These are phyloP conservation scores for Sternarchorhynchus goeldii DNA, from an alignment of 2,797 vertebrate genomes.

Conservation along the genomic window DNA sequence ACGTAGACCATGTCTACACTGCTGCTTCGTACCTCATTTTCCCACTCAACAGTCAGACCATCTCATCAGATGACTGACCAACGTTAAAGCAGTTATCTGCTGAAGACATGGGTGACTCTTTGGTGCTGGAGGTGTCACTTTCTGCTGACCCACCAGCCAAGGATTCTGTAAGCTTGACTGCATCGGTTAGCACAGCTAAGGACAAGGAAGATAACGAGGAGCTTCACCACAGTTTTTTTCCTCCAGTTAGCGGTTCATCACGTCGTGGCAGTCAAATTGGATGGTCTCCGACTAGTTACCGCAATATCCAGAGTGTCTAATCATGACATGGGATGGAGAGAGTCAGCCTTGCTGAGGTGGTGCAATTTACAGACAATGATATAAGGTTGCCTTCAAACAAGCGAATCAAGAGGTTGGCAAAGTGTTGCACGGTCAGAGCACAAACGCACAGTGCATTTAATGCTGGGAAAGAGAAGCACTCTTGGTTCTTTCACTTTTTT, in stretches of 20 bases:
- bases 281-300: background rate
- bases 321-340: conserved; percentile 4
- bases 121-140: background rate
- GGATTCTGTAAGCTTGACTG: conserved; percentile 13
- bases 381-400: background rate
- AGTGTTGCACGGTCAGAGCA: background rate
- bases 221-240: background rate
- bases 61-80: background rate
- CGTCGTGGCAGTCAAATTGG: background rate
- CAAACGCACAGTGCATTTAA: background rate
- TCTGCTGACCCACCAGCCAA: conserved; percentile 14
- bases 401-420: background rate
- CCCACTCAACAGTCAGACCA: background rate
- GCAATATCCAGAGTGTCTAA: conserved; percentile 9
- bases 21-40: background rate
- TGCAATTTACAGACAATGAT: background rate
- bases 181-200: conserved; percentile 1
- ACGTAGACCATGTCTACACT: background rate
- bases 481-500: background rate
- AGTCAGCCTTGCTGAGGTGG: background rate
- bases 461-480: too few relatives aligned
- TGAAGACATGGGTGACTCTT: background rate
- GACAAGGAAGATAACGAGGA: conserved; percentile 20
- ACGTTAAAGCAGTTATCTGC: conserved; percentile 16
- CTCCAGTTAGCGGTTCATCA: background rate